Conservation (phyloP, 2,113 vertebrate species). For the Micromys minutus region DNA sequence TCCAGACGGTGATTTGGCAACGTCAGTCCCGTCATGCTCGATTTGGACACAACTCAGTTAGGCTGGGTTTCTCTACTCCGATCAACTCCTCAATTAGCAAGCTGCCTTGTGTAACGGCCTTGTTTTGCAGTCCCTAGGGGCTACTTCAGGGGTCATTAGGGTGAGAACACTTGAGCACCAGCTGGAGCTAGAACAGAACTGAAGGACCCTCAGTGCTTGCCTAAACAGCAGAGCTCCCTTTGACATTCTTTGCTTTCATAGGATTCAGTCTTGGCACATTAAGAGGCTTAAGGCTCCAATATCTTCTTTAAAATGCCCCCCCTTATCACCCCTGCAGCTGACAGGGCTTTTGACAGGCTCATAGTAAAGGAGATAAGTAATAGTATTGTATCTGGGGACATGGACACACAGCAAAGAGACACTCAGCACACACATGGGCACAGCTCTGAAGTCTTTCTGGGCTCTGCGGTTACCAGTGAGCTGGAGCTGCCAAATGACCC, state of each 20-base stretch:
- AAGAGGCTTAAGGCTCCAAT: constrained; percentile 84
- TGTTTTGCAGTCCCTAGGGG: constrained; percentile 84
- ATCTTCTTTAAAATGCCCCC: constrained; percentile 86
- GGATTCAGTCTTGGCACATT: constrained; percentile 86
- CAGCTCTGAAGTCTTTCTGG: constrained; percentile 56
- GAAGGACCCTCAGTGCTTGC: constrained; percentile 72
- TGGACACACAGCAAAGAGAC: constrained; percentile 60
- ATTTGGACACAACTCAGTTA: constrained; percentile 87
- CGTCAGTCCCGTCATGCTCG: constrained; percentile 91
- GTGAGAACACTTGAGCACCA: constrained; percentile 81
- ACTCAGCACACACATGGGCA: fast-evolving
- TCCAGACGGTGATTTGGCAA: constrained; percentile 90
- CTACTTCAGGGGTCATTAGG: constrained; percentile 83
- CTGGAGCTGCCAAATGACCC: constrained; percentile 23
- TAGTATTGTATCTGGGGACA: constrained; percentile 76
- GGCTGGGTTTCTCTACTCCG: constrained; percentile 87
- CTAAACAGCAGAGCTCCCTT: constrained; percentile 79
- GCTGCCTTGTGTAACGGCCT: constrained; percentile 91
- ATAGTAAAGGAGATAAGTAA: constrained; percentile 84
- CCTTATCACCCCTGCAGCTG: constrained; percentile 83
- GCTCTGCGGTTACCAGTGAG: constrained; percentile 42
- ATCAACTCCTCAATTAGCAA: constrained; percentile 93
- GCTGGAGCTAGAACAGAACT: constrained; percentile 13
- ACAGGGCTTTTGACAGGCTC: constrained; percentile 79
- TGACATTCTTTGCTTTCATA: constrained; percentile 86